phyloP scores from a whole-genome alignment of 2,888 invertebrate species.

The Scrobipalpa atriplicella region DNA sequence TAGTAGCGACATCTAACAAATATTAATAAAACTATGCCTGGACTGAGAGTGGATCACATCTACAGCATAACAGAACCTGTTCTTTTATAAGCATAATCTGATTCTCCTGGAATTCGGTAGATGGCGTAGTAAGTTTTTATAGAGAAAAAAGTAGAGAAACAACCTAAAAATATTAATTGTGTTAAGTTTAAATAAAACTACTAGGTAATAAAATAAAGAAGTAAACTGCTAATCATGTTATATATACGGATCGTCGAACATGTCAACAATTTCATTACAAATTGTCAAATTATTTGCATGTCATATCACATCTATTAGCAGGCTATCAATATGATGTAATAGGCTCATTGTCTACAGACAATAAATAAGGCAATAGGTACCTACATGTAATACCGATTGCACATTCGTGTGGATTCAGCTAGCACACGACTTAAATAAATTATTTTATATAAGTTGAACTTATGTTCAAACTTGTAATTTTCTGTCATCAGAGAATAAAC shows the following conservation, averaged over 20 bases:
- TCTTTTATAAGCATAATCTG: background rate
- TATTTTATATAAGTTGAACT: too few relatives aligned
- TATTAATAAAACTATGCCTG: background rate
- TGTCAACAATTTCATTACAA: background rate
- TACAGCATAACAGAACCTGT: background rate
- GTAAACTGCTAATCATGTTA: too few relatives aligned
- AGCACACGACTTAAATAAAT: too few relatives aligned
- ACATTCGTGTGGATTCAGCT: background rate
- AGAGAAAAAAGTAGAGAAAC: background rate
- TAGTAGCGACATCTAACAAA: background rate
- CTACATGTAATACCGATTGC: conserved; percentile 6
- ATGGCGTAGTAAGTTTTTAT: background rate
- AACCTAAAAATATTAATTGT: too few relatives aligned
- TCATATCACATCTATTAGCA: conserved; percentile 1
- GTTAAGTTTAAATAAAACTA: too few relatives aligned
- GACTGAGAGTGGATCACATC: background rate
- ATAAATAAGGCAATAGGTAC: background rate
- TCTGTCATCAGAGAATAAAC: too few relatives aligned
- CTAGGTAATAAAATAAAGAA: too few relatives aligned
- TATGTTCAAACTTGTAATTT: too few relatives aligned
- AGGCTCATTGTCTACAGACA: background rate
- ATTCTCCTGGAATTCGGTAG: background rate
- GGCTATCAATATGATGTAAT: background rate
- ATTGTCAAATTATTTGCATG: background rate
- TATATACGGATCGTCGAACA: too few relatives aligned